phyloP scores from a whole-genome alignment of 2,888 invertebrate species.

The Heliconius ismenius region DNA sequence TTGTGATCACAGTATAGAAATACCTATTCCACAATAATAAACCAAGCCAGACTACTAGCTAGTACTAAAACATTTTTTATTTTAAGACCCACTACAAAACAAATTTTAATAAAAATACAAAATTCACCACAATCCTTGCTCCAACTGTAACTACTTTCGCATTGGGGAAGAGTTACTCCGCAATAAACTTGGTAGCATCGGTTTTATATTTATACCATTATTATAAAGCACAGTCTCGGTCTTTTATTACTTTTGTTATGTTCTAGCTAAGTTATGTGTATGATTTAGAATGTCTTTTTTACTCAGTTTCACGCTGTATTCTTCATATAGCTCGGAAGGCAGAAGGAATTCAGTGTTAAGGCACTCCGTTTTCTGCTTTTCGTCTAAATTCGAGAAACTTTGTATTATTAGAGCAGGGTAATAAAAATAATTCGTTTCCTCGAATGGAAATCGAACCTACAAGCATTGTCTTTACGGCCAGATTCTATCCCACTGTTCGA shows the following conservation, averaged over 20 bases:
- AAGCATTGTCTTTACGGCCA: no score
- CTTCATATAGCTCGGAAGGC: not conserved
- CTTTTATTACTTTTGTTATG: slow-evolving; percentile 20
- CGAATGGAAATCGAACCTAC: no score
- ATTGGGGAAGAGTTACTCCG: slow-evolving; percentile 38
- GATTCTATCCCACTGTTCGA: no score
- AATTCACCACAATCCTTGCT: slow-evolving; percentile 12
- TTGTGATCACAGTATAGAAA: not conserved
- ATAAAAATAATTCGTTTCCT: no score
- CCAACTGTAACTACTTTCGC: slow-evolving; percentile 35
- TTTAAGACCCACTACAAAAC: slow-evolving; percentile 14
- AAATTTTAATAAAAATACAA: slow-evolving; percentile 25
- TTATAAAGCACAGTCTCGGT: slow-evolving; percentile 50
- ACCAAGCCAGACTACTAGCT: not conserved
- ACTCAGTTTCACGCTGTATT: not conserved
- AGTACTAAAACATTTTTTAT: not conserved
- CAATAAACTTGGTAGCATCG: slow-evolving; percentile 52
- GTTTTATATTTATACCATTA: slow-evolving; percentile 51
- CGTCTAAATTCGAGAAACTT: not conserved
- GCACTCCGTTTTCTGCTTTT: not conserved
- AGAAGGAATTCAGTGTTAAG: not conserved
- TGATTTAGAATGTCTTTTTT: not conserved
- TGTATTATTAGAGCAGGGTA: no score
- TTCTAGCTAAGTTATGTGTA: not conserved
- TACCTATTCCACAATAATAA: not conserved